Conservation (phyloP, 2,113 vertebrate genomes). For the Miniopterus natalensis region DNA sequence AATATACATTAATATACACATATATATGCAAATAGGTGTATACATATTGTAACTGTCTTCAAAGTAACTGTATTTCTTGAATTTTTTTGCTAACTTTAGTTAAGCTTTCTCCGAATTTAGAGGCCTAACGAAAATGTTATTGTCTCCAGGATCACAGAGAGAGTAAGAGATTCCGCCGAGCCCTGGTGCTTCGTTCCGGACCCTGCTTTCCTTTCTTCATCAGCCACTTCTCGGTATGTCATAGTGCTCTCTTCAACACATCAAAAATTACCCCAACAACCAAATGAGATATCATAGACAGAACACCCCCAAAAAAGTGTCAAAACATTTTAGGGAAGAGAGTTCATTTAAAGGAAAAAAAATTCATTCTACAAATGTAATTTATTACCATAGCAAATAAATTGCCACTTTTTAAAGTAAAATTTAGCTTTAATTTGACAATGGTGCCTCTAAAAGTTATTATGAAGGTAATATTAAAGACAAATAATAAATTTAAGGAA, state of each 20-base stretch:
- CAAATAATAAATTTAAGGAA: not conserved
- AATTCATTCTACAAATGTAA: not conserved
- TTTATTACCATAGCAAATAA: not conserved
- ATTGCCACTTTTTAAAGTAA: slow-evolving; percentile 10
- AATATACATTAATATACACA: not conserved
- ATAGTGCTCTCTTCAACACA: not conserved
- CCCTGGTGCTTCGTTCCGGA: not conserved
- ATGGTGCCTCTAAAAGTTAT: slow-evolving; percentile 11
- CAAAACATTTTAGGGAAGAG: not conserved
- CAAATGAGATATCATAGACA: not conserved
- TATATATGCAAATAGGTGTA: not conserved
- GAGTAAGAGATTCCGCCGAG: not conserved
- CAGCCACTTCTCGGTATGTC: not conserved
- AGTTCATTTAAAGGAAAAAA: not conserved
- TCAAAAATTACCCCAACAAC: not conserved
- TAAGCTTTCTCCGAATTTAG: not conserved
- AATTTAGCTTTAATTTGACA: not conserved
- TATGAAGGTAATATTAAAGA: not conserved
- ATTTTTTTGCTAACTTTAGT: slow-evolving; percentile 15
- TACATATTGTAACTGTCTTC: not conserved
- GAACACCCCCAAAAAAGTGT: not conserved
- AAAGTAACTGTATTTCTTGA: slow-evolving; percentile 20
- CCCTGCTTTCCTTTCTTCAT: not conserved
- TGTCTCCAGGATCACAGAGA: not conserved
- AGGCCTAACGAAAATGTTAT: not conserved